phyloP scores from a whole-genome alignment of 2,113 vertebrate genomes.

The Gobio gobio region DNA sequence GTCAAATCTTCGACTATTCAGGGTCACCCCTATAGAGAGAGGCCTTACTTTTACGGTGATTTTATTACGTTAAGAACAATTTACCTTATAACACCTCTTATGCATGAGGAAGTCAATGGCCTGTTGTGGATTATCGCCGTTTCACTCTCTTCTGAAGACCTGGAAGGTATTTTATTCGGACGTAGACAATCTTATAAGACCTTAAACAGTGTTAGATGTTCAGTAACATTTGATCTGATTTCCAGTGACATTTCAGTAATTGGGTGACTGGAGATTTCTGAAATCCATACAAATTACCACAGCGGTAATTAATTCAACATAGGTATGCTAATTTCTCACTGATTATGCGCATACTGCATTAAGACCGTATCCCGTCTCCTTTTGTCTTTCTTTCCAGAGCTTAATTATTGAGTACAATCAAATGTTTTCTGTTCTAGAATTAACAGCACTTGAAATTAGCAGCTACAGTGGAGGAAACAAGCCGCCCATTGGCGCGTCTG shows the following conservation, averaged over 20 bases:
- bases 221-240: conserved; percentile 2
- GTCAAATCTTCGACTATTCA: too few relatives aligned
- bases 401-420: conserved; percentile 77
- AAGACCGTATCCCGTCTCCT: conserved; percentile 73
- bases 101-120: neutral
- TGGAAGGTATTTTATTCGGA: neutral
- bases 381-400: conserved; percentile 73
- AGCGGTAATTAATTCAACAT: conserved; percentile 30
- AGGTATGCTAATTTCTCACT: conserved; percentile 35
- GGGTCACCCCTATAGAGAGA: too few relatives aligned
- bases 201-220: conserved; percentile 11
- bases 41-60: neutral
- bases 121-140: neutral
- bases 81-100: neutral
- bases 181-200: neutral
- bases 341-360: conserved; percentile 68
- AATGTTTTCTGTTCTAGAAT: conserved; percentile 77
- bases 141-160: neutral
- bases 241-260: conserved; percentile 8
- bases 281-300: neutral
- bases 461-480: conserved; percentile 71
- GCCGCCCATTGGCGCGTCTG: neutral
- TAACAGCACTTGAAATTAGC: conserved; percentile 79
- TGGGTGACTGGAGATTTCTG: conserved; percentile 27
- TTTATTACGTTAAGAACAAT: neutral